Percentiles rank a stretch among this genome's conserved stretches.
These are phyloP conservation scores for Hirtodrosophila duncani DNA, from an alignment of 2,888 invertebrate genomes.

Conservation along the genomic window DNA sequence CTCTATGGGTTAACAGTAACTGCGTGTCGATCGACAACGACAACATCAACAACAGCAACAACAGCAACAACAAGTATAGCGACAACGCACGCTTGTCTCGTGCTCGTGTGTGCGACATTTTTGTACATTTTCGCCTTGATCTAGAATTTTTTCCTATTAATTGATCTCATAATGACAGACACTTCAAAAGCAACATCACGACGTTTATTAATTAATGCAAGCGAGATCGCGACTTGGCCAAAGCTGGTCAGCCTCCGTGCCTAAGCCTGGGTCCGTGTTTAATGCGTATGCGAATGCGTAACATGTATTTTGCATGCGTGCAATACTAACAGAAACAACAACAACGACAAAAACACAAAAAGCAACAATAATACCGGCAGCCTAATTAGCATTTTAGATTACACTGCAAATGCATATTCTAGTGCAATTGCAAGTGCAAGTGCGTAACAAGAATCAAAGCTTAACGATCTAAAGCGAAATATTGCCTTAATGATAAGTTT, in stretches of 20 bases:
- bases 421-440: conserved; percentile 30
- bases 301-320: conserved; percentile 57
- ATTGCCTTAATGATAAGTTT: conserved; percentile 31
- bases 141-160: conserved; percentile 77
- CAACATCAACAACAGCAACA: conserved; percentile 12
- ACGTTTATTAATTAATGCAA: conserved; percentile 73
- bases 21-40: conserved; percentile 49
- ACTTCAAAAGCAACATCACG: conserved; percentile 76
- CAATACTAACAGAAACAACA: conserved; percentile 11
- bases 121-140: conserved; percentile 69
- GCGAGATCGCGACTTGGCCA: conserved; percentile 2
- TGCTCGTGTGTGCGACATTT: conserved; percentile 57
- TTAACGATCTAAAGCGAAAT: conserved; percentile 6
- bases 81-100: conserved; percentile 39
- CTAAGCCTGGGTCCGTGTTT: background rate
- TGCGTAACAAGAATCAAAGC: conserved; percentile 53
- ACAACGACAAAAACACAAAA: conserved; percentile 26
- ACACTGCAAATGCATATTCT: conserved; percentile 24
- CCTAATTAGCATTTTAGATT: conserved; percentile 75
- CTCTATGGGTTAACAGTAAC: too few species aligned
- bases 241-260: conserved; percentile 36
- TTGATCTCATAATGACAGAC: conserved; percentile 76
- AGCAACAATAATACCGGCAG: conserved; percentile 63
- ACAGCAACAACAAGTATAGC: background rate
- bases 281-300: conserved; percentile 54